phyloP scores from a whole-genome alignment of 1,140 invertebrate species.

The Gryllus bimaculatus region DNA sequence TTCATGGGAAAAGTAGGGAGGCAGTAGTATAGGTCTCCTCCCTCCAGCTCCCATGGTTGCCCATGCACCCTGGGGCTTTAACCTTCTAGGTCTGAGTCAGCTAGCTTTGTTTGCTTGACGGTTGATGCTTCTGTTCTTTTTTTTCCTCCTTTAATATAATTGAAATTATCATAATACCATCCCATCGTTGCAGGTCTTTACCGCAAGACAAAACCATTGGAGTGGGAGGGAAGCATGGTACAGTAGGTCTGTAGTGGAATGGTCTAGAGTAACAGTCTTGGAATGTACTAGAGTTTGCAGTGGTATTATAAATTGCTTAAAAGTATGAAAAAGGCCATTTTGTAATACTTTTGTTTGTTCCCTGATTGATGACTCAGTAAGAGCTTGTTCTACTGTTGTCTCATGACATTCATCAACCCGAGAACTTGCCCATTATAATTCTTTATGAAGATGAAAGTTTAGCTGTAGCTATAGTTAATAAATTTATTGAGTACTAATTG shows the following conservation, averaged over 20 bases:
- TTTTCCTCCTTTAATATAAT: background rate
- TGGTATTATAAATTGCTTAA: background rate
- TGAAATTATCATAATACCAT: background rate
- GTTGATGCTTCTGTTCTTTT: background rate
- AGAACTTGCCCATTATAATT: background rate
- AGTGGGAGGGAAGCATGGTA: constrained; percentile 2
- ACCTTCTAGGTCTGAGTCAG: background rate
- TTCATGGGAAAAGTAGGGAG: constrained; percentile 3
- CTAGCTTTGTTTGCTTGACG: background rate
- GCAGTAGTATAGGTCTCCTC: background rate
- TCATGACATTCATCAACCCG: background rate
- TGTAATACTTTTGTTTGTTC: background rate
- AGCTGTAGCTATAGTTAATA: no score
- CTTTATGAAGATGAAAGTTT: no score
- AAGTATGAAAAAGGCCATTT: background rate
- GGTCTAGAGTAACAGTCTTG: background rate
- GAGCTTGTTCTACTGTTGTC: background rate
- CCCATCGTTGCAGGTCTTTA: background rate
- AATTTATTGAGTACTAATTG: no score
- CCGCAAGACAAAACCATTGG: constrained; percentile 3
- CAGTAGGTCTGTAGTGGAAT: constrained; percentile 3
- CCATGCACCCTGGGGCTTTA: background rate
- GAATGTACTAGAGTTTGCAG: background rate
- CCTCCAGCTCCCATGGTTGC: constrained; percentile 2
- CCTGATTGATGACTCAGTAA: background rate